Evolutionary conservation across 2,797 vertebrate species (phyloP), one percentile per base, ranked within the genome.

Genomic region (Serranus cabrilla): DNA sequence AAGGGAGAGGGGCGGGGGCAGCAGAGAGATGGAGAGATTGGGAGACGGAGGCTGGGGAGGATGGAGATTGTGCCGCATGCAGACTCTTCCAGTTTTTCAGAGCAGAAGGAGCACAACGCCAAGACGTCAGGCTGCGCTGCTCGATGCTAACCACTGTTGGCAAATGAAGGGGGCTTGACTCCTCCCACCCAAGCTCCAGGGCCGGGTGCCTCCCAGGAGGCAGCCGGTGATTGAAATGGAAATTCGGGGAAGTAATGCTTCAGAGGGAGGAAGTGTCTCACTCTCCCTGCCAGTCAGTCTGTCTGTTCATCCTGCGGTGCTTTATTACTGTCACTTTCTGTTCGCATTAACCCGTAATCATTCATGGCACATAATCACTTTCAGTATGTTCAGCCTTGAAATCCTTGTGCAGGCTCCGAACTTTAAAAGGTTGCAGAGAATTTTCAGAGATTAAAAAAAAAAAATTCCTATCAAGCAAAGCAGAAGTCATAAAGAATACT

Each of bases 141-240:
- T 77, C 49, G 31, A 90, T 68, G 72, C 71, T 91, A 92, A 94
- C 84, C 68, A 65, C 79, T 76, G 82, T 76, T 93, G 94, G 88
- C 93, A 94, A n/a, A 86, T 50, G 55, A 75, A 34, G 61, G 83
- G 82, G 87, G 76, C 80, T 58, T 71, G 84, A 78, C 90, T 94
- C 93, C 91, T 84, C 94, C 93, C 82, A 90, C 79, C 74, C 81
- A 80, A 77, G 84, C 77, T 85, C 78, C 39, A 45, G 79, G 78
- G 80, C 81, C 37, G 40, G 78, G 80, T 78, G 81, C 64, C 71
- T 84, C 89, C 85, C 88, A 80, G 76, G 84, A 87, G 91, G 82
- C 71, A 46, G 52, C 34, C 13, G 49, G 56, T 87, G 89, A 94
- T 92, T 94, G 91, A 95, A 93, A 94, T 94, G 92, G 90, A 94